Conservation (phyloP, 2,888 invertebrate species). For the Atherix ibis region DNA sequence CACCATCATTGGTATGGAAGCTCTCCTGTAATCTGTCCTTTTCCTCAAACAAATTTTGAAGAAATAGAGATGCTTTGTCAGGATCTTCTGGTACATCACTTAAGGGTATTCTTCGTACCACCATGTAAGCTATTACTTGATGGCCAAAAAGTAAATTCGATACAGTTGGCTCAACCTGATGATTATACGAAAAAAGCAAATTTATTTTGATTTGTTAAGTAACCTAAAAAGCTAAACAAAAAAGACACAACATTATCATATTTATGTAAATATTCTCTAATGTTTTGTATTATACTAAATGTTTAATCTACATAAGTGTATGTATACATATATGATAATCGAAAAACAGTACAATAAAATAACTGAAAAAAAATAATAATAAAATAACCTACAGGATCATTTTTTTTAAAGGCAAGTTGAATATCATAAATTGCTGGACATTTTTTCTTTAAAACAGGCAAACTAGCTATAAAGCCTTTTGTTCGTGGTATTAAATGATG, state of each 20-base stretch:
- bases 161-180: conserved; percentile 54
- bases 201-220: no score
- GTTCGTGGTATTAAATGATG: conserved; percentile 88
- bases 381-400: conserved; percentile 35
- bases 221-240: no score
- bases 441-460: conserved; percentile 64
- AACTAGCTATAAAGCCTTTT: conserved; percentile 80
- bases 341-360: no score
- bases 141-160: conserved; percentile 59
- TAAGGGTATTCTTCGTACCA: conserved; percentile 66
- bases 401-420: conserved; percentile 52
- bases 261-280: background rate
- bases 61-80: conserved; percentile 59
- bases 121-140: conserved; percentile 55
- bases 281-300: no score
- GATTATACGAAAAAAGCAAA: background rate
- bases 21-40: conserved; percentile 48
- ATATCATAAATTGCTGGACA: conserved; percentile 75
- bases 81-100: conserved; percentile 58
- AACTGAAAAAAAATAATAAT: conserved; percentile 1
- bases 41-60: conserved; percentile 63
- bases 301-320: no score
- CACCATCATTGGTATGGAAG: conserved; percentile 37
- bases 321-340: no score
- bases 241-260: background rate